Percentiles rank a stretch among this genome's conserved stretches.
Evolutionary conservation across 2,888 invertebrate genomes (phyloP).

Genomic region (Zonitis immaculata): DNA sequence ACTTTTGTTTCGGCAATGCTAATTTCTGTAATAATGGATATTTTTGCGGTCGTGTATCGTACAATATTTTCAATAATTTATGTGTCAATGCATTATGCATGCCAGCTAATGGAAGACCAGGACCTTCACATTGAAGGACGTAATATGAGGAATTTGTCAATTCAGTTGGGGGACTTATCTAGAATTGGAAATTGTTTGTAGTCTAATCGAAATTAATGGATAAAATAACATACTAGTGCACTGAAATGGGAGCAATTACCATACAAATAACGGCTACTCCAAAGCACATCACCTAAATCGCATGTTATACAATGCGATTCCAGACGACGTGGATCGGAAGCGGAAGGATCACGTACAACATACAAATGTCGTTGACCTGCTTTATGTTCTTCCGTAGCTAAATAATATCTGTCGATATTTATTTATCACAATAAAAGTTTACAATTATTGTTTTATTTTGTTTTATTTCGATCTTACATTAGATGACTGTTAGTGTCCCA

Average conservation of each 20-base stretch:
- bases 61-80: constrained; percentile 70
- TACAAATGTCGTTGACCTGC: constrained; percentile 87
- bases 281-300: constrained; percentile 67
- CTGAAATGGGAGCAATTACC: constrained; percentile 84
- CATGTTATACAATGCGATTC: constrained; percentile 86
- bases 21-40: constrained; percentile 67
- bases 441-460: neutral
- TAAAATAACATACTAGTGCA: constrained; percentile 60
- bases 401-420: constrained; percentile 45
- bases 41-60: constrained; percentile 68
- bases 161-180: constrained; percentile 44
- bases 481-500: constrained; percentile 82
- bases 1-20: constrained; percentile 77
- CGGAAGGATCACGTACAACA: constrained; percentile 72
- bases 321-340: constrained; percentile 61
- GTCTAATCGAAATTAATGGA: no score
- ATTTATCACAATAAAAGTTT: neutral
- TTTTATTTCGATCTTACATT: constrained; percentile 57
- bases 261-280: constrained; percentile 76
- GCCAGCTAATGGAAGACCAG: constrained; percentile 79
- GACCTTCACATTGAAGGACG: constrained; percentile 88
- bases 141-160: constrained; percentile 50
- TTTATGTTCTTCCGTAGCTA: constrained; percentile 74
- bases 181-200: constrained; percentile 9
- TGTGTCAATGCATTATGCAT: constrained; percentile 72